Evolutionary conservation across 2,113 vertebrate genomes (phyloP).

Genomic region (Romanogobio albipinnatus): DNA sequence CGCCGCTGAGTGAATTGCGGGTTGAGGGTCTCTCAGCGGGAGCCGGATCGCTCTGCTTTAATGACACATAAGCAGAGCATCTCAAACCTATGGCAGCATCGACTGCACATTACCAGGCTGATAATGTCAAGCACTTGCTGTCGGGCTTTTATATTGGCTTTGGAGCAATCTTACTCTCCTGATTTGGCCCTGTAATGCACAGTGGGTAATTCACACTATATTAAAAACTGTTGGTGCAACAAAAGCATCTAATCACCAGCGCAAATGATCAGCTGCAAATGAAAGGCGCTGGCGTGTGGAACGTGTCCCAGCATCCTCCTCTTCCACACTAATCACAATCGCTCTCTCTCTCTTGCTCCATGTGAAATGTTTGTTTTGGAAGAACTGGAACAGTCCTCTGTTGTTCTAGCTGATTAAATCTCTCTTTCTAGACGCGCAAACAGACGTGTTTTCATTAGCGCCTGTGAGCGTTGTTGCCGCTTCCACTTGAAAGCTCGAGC

Average conservation of each 20-base stretch:
- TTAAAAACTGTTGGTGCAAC: slow-evolving; percentile 94
- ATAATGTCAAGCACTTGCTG: slow-evolving; percentile 84
- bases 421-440: neutral
- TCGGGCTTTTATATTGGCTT: slow-evolving; percentile 46
- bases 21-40: slow-evolving; percentile 77
- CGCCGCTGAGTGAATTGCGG: slow-evolving; percentile 73
- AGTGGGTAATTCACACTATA: slow-evolving; percentile 96
- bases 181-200: slow-evolving; percentile 88
- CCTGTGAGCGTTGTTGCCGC: slow-evolving; percentile 41
- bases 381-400: slow-evolving; percentile 20
- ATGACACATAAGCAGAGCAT: slow-evolving; percentile 83
- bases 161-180: slow-evolving; percentile 76
- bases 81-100: slow-evolving; percentile 80
- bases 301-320: slow-evolving; percentile 13
- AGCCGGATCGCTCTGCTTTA: slow-evolving; percentile 72
- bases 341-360: neutral
- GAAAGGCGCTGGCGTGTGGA: slow-evolving; percentile 11
- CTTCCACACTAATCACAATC: neutral
- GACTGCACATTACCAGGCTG: slow-evolving; percentile 88
- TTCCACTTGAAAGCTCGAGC: neutral
- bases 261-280: slow-evolving; percentile 95
- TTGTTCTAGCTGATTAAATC: slow-evolving; percentile 17
- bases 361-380: slow-evolving; percentile 29
- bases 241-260: slow-evolving; percentile 91
- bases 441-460: slow-evolving; percentile 13